Evolutionary conservation across 2,888 invertebrate genomes (phyloP).

Genomic region (Macrophya alboannulata): DNA sequence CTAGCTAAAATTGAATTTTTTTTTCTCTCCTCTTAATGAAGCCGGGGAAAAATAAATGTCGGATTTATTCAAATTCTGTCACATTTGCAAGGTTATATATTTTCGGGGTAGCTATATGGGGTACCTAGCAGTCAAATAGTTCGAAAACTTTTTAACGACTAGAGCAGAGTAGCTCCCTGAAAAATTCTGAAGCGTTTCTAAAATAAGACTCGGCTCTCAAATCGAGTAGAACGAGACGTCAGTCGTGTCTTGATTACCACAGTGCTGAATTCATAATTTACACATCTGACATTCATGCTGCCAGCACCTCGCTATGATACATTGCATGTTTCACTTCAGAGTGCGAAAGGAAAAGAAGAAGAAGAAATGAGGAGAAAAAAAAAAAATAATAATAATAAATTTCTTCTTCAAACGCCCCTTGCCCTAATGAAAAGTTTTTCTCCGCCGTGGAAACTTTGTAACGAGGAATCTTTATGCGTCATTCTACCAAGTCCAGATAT

Average conservation of each 20-base stretch:
- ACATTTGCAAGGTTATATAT: neutral
- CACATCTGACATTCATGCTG: neutral
- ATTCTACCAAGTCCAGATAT: conserved; percentile 9
- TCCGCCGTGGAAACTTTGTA: conserved; percentile 20
- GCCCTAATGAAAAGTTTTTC: conserved; percentile 37
- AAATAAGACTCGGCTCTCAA: neutral
- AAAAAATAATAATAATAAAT: conserved; percentile 8
- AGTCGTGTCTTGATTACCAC: conserved; percentile 22
- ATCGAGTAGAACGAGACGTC: conserved; percentile 24
- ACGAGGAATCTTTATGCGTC: conserved; percentile 31
- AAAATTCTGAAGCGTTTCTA: neutral
- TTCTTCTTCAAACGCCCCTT: conserved; percentile 1
- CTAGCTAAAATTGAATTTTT: conserved; percentile 45
- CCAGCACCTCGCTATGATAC: neutral
- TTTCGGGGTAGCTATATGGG: neutral
- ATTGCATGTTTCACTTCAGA: neutral
- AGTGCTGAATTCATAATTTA: conserved; percentile 26
- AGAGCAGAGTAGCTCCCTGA: neutral
- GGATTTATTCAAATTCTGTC: conserved; percentile 53
- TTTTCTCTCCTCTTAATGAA: conserved; percentile 36
- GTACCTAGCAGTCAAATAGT: neutral
- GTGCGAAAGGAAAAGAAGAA: neutral
- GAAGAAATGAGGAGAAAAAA: neutral
- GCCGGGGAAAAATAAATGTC: conserved; percentile 37
- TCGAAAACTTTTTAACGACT: neutral